Conservation (phyloP, 2,797 vertebrate species). For the Acanthurus leucopareius region DNA sequence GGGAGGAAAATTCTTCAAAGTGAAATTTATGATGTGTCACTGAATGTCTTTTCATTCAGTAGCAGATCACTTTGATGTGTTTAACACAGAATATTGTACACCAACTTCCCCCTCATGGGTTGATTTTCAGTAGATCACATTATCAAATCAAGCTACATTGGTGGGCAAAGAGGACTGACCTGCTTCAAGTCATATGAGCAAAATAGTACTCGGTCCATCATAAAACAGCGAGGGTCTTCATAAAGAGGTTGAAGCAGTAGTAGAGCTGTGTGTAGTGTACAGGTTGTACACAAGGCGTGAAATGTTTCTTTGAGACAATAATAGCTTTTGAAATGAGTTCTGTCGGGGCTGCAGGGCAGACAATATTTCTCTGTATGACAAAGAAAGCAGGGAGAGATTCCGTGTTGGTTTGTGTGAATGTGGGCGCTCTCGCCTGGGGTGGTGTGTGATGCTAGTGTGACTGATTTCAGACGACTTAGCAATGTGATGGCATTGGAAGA, state of each 20-base stretch:
- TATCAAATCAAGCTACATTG: constrained; percentile 10
- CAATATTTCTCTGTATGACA: constrained; percentile 29
- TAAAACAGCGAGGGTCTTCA: neutral
- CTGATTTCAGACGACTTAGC: constrained; percentile 49
- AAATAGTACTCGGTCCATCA: neutral
- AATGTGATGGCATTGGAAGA: constrained; percentile 58
- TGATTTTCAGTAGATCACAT: neutral
- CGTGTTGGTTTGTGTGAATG: neutral
- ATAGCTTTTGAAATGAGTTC: constrained; percentile 38
- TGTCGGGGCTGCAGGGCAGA: constrained; percentile 42
- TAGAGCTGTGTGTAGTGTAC: constrained; percentile 2
- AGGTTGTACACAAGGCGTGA: constrained; percentile 2
- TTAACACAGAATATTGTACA: neutral
- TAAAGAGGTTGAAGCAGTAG: neutral
- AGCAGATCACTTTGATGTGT: neutral
- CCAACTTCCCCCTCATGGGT: constrained; percentile 3
- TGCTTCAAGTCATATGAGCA: neutral
- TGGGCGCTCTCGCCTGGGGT: constrained; percentile 14
- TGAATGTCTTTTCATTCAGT: neutral
- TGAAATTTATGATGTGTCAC: neutral
- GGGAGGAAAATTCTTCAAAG: no score
- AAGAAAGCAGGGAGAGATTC: constrained; percentile 24
- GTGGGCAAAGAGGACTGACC: constrained; percentile 6
- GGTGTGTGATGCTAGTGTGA: constrained; percentile 34
- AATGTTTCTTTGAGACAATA: constrained; percentile 34